These are phyloP conservation scores for Isichthys henryi DNA, from an alignment of 2,113 vertebrate species.

Conservation along the genomic window DNA sequence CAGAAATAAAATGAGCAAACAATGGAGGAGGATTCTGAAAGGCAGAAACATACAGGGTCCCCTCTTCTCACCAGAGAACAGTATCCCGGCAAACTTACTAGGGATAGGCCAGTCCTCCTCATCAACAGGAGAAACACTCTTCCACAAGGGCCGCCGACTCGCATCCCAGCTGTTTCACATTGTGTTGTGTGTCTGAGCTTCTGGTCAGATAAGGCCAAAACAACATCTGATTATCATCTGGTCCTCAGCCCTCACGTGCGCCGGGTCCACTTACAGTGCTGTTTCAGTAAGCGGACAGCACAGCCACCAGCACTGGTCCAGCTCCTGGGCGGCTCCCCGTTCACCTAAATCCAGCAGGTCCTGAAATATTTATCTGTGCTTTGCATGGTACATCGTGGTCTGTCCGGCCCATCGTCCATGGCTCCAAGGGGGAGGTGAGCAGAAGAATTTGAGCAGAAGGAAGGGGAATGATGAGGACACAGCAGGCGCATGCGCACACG, in stretches of 20 bases:
- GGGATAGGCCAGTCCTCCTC: neutral
- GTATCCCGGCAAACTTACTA: neutral
- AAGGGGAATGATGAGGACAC: neutral
- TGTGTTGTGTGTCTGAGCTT: neutral
- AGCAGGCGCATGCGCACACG: neutral
- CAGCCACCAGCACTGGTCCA: neutral
- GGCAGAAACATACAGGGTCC: neutral
- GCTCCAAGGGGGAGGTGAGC: neutral
- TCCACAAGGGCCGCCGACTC: neutral
- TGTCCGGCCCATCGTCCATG: neutral
- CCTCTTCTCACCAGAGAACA: neutral
- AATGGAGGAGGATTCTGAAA: neutral
- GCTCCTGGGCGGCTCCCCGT: neutral
- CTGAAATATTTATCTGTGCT: neutral
- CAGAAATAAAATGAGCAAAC: neutral
- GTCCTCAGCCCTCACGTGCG: neutral
- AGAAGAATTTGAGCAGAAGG: neutral
- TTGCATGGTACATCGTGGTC: neutral
- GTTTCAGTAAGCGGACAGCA: neutral
- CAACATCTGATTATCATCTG: neutral
- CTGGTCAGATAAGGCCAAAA: neutral
- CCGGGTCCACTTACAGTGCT: neutral
- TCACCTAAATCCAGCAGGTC: neutral
- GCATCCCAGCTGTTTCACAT: neutral
- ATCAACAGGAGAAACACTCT: neutral